Conservation (phyloP, 2,113 vertebrate species). For the Vulpes vulpes region DNA sequence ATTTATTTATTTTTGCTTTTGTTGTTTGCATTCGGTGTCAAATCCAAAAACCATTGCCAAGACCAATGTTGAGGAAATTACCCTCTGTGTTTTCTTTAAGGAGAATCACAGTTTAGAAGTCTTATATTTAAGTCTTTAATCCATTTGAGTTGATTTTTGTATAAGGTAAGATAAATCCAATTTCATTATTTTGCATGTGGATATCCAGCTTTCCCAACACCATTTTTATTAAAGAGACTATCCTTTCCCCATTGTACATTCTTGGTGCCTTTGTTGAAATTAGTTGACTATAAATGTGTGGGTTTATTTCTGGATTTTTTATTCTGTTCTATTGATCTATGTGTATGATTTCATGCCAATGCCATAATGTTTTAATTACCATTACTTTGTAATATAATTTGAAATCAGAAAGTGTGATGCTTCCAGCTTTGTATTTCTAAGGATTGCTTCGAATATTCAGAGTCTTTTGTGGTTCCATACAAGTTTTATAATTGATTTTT, state of each 20-base stretch:
- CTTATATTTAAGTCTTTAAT: not conserved
- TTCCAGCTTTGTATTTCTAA: not conserved
- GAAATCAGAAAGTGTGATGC: not conserved
- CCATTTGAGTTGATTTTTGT: not conserved
- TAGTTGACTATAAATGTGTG: not conserved
- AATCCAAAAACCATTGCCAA: not conserved
- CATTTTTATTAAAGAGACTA: not conserved
- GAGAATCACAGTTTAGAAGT: not conserved
- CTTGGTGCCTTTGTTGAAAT: not conserved
- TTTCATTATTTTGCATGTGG: not conserved
- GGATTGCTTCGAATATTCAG: not conserved
- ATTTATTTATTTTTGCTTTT: not conserved
- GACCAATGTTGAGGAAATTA: not conserved
- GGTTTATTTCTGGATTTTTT: not conserved
- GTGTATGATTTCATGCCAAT: not conserved
- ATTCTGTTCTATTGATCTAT: not conserved
- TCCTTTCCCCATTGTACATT: not conserved
- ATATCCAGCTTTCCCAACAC: not conserved
- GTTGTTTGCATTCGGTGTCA: not conserved
- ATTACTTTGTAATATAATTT: not conserved
- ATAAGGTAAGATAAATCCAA: not conserved
- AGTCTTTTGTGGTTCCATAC: not conserved
- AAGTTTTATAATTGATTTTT: not conserved
- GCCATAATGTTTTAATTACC: not conserved
- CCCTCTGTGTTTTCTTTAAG: not conserved